phyloP scores from a whole-genome alignment of 1,140 invertebrate genomes.

The Acromyrmex charruanus region DNA sequence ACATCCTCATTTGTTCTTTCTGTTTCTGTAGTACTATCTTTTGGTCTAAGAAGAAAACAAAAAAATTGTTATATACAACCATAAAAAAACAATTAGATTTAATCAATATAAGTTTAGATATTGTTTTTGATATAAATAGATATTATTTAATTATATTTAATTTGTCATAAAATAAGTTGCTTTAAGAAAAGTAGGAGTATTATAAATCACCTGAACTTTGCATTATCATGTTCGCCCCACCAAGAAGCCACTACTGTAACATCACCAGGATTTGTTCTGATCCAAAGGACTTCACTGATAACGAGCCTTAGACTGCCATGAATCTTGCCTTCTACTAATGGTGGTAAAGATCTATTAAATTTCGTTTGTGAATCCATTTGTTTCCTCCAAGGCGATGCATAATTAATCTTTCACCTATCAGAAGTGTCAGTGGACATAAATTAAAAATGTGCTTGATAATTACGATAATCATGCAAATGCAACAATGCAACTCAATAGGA shows the following conservation, averaged over 20 bases:
- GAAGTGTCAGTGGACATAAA: background rate
- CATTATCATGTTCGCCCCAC: constrained; percentile 83
- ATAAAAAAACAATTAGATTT: background rate
- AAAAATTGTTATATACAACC: background rate
- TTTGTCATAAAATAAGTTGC: background rate
- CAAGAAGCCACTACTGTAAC: constrained; percentile 80
- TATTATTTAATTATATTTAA: too few species aligned
- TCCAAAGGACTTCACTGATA: constrained; percentile 83
- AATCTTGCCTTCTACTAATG: constrained; percentile 82
- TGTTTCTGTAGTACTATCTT: constrained; percentile 69
- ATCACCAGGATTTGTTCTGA: constrained; percentile 75
- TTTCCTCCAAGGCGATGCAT: constrained; percentile 35
- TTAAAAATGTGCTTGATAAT: constrained; percentile 18
- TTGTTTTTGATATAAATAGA: too few species aligned
- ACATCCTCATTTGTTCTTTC: constrained; percentile 67
- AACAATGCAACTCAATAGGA: too few species aligned
- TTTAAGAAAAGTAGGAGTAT: constrained; percentile 13
- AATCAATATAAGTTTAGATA: background rate
- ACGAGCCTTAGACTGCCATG: constrained; percentile 81
- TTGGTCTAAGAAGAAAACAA: constrained; percentile 72
- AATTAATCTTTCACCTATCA: constrained; percentile 40
- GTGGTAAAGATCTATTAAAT: constrained; percentile 79
- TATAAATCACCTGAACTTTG: constrained; percentile 80
- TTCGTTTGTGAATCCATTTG: constrained; percentile 80
- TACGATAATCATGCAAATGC: background rate